Percentiles rank a stretch among this genome's conserved stretches.
Conservation (phyloP, 2,888 invertebrate genomes). For the Ceriagrion tenellum region DNA sequence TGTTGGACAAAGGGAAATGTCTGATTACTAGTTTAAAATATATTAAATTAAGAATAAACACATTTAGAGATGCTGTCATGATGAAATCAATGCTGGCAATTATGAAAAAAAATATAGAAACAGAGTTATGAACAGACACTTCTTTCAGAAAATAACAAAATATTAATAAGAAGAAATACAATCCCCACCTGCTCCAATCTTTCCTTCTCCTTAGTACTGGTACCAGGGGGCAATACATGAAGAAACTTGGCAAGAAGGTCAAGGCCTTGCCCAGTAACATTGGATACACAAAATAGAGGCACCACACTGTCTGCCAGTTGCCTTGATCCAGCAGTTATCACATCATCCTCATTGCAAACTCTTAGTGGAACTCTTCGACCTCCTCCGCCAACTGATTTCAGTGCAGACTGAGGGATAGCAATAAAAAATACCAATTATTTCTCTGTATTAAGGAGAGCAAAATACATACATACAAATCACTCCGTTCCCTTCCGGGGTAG, state of each 20-base stretch:
- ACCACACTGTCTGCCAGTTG: slow-evolving; percentile 83
- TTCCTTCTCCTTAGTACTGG: slow-evolving; percentile 84
- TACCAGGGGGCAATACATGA: slow-evolving; percentile 87
- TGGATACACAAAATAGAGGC: slow-evolving; percentile 93
- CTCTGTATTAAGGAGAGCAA: neutral
- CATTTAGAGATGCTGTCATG: neutral
- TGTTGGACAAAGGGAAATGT: too few relatives aligned
- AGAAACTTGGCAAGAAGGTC: slow-evolving; percentile 92
- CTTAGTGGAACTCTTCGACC: slow-evolving; percentile 81
- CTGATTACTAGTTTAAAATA: neutral
- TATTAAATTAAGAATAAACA: neutral
- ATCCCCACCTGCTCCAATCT: slow-evolving; percentile 82
- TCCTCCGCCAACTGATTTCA: slow-evolving; percentile 50
- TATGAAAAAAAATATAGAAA: neutral
- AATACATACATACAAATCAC: too few relatives aligned
- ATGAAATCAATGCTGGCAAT: too few relatives aligned
- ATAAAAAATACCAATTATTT: neutral
- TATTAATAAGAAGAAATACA: neutral
- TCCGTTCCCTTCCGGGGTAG: too few relatives aligned
- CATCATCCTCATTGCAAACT: slow-evolving; percentile 85
- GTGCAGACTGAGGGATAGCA: neutral
- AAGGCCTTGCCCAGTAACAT: slow-evolving; percentile 92
- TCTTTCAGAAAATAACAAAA: slow-evolving; percentile 40
- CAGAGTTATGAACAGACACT: neutral
- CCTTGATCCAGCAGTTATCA: slow-evolving; percentile 86